Conservation (phyloP, 2,113 vertebrate species). For the Hippocampus abdominalis region DNA sequence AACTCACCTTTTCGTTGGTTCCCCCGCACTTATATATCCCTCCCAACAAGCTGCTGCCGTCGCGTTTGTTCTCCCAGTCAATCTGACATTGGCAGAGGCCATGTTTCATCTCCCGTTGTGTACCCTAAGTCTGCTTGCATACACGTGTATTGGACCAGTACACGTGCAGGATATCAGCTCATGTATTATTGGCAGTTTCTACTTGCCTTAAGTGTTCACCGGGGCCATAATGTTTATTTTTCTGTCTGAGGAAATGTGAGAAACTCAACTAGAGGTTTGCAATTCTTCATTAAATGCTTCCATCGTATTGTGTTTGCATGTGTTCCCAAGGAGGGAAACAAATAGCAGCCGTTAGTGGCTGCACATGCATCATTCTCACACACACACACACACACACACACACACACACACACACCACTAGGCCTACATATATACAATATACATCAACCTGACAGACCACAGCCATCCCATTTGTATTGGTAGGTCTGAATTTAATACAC, state of each 20-base stretch:
- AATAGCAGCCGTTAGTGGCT: slow-evolving; percentile 76
- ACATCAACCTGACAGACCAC: slow-evolving; percentile 71
- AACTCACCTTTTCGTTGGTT: not conserved
- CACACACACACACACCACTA: slow-evolving; percentile 1
- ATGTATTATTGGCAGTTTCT: slow-evolving; percentile 45
- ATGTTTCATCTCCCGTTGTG: slow-evolving; percentile 54
- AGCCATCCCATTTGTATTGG: slow-evolving; percentile 71
- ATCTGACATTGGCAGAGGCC: slow-evolving; percentile 64
- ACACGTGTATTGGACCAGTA: slow-evolving; percentile 37
- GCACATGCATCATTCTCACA: slow-evolving; percentile 46
- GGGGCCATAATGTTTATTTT: slow-evolving; percentile 8
- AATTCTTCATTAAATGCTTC: not conserved
- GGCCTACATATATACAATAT: slow-evolving; percentile 52
- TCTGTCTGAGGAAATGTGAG: not conserved
- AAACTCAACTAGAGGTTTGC: not conserved
- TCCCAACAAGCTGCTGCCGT: slow-evolving; percentile 54
- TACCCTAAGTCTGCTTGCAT: slow-evolving; percentile 28
- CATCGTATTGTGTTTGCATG: slow-evolving; percentile 5
- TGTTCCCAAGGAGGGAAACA: slow-evolving; percentile 61
- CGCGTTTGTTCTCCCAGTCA: slow-evolving; percentile 57
- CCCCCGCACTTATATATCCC: slow-evolving; percentile 3
- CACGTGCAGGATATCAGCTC: slow-evolving; percentile 21
- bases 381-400: not conserved
- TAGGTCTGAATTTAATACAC: slow-evolving; percentile 67
- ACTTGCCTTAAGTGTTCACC: slow-evolving; percentile 22